Evolutionary conservation across 2,113 vertebrate species (phyloP).

Genomic region (Irena cyanogastra): DNA sequence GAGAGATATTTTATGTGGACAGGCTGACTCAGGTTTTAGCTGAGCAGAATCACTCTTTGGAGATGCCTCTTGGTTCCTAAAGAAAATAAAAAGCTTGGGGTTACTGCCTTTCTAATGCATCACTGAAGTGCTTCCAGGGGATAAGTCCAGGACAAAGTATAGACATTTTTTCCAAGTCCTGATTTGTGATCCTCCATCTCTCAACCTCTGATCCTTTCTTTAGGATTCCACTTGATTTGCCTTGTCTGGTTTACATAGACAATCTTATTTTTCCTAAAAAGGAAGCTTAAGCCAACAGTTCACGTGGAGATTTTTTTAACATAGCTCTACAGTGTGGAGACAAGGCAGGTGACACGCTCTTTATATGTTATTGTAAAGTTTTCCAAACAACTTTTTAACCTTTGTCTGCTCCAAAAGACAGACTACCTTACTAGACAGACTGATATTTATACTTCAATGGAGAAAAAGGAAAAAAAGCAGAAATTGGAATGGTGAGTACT

Average conservation of each 20-base stretch:
- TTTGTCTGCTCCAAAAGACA: neutral
- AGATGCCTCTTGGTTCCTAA: neutral
- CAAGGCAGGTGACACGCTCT: neutral
- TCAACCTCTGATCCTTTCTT: neutral
- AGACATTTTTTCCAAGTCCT: neutral
- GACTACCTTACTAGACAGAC: neutral
- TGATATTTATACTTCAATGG: neutral
- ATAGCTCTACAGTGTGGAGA: neutral
- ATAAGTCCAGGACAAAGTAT: neutral
- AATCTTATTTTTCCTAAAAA: constrained; percentile 19
- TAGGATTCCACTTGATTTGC: neutral
- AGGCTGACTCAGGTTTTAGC: neutral
- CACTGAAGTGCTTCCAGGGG: neutral
- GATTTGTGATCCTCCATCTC: neutral
- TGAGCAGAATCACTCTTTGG: neutral
- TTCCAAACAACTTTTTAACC: neutral
- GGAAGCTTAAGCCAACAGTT: neutral
- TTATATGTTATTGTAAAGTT: neutral
- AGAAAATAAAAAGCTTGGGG: neutral
- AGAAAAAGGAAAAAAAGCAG: neutral
- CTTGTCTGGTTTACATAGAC: neutral
- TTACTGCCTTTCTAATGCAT: neutral
- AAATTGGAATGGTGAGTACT: neutral
- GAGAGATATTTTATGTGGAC: neutral
- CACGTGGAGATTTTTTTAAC: neutral